Evolutionary conservation across 2,888 invertebrate species (phyloP).

Genomic region (Tricholauxania praeusta): DNA sequence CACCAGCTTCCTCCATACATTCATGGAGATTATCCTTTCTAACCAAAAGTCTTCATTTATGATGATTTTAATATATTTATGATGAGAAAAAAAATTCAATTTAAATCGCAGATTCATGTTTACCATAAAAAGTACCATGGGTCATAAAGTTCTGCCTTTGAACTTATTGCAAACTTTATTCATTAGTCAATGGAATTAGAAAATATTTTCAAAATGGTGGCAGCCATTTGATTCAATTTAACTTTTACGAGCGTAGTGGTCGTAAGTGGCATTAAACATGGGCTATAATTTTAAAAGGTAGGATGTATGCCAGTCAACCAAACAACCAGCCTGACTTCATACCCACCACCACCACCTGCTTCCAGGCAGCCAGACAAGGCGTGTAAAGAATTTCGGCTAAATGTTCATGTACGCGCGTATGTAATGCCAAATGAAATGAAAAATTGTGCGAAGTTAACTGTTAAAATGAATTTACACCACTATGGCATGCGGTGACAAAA

Average conservation of each 20-base stretch:
- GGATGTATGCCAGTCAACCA: slow-evolving; percentile 1
- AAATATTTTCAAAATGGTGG: no score
- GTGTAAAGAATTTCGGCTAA: slow-evolving; percentile 31
- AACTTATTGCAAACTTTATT: no score
- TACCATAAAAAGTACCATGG: no score
- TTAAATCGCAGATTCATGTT: no score
- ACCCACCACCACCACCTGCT: background rate
- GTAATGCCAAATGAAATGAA: slow-evolving; percentile 41
- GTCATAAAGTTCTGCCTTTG: no score
- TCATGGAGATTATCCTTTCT: no score
- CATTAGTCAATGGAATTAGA: no score
- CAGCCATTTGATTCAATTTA: no score
- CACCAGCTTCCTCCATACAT: no score
- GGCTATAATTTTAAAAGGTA: background rate
- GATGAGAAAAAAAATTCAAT: no score
- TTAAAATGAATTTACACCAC: slow-evolving; percentile 40
- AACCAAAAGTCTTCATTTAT: no score
- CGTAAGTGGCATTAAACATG: background rate
- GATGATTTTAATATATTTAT: no score
- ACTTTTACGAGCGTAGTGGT: background rate
- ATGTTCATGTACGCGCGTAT: slow-evolving; percentile 18
- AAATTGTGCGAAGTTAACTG: slow-evolving; percentile 39
- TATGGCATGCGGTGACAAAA: slow-evolving; percentile 16
- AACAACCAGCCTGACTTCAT: background rate
- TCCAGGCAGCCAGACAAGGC: slow-evolving; percentile 38